Conservation (phyloP, 1,140 invertebrate species). For the Polyergus mexicanus region DNA sequence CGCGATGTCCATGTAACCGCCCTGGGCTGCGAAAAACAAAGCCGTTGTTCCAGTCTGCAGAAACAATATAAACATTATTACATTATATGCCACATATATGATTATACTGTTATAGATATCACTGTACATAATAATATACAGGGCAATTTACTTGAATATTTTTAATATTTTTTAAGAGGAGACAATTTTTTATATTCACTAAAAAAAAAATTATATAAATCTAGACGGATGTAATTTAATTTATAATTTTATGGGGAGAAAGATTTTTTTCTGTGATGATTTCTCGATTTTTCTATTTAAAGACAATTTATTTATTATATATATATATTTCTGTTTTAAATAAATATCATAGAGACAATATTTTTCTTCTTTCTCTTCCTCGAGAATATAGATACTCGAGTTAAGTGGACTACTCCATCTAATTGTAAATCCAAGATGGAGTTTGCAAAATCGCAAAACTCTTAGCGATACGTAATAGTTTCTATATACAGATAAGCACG, state of each 20-base stretch:
- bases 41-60: constrained; percentile 95
- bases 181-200: not conserved
- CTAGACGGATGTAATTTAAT: not conserved
- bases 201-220: not conserved
- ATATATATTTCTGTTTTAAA: not conserved
- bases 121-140: not conserved
- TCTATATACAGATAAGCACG: constrained; percentile 1
- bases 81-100: not conserved
- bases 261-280: not conserved
- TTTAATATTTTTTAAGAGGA: not conserved
- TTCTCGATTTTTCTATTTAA: not conserved
- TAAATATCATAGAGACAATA: not conserved
- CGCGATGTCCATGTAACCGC: constrained; percentile 94
- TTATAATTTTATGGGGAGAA: not conserved
- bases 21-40: constrained; percentile 96
- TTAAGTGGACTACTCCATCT: not conserved
- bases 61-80: not conserved
- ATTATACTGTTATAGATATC: not conserved
- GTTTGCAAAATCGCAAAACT: not conserved
- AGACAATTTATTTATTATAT: not conserved
- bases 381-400: not conserved
- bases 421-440: not conserved
- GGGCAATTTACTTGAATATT: not conserved
- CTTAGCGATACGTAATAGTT: constrained; percentile 17
- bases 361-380: not conserved